A percentile compares a stretch with the other conserved stretches of the same genome.
phyloP scores from a whole-genome alignment of 1,140 invertebrate genomes.

The Archivesica marissinica region DNA sequence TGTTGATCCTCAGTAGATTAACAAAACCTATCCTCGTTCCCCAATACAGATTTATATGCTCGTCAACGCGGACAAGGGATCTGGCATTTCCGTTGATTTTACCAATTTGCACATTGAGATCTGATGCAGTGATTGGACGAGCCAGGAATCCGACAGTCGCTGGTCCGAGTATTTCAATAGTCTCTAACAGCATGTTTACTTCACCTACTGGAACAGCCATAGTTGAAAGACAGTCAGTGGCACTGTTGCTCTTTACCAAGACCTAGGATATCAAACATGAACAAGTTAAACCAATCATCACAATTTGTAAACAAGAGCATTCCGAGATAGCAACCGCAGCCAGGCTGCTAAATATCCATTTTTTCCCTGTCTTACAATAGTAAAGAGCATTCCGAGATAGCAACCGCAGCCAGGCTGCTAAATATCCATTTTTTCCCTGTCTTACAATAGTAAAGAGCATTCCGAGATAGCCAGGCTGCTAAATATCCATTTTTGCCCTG shows the following conservation, averaged over 20 bases:
- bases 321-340: too few species aligned
- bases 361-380: too few species aligned
- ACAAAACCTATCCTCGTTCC: conserved; percentile 48
- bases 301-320: too few species aligned
- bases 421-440: too few species aligned
- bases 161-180: conserved; percentile 42
- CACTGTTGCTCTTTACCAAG: conserved; percentile 52
- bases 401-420: too few species aligned
- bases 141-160: conserved; percentile 55
- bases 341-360: too few species aligned
- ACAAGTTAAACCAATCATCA: too few species aligned
- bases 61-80: conserved; percentile 55
- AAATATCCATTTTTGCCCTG: too few species aligned
- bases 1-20: conserved; percentile 41
- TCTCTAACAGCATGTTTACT: conserved; percentile 54
- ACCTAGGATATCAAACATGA: conserved; percentile 2
- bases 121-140: not conserved
- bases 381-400: too few species aligned
- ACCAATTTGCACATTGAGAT: conserved; percentile 56
- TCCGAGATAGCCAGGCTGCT: too few species aligned
- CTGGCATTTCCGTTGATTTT: conserved; percentile 51
- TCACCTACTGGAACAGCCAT: conserved; percentile 55
- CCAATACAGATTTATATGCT: conserved; percentile 60
- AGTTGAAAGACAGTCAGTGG: conserved; percentile 45
- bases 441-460: too few species aligned